These are phyloP conservation scores for Nothoprocta pentlandii DNA, from an alignment of 2,113 vertebrate genomes.

Conservation along the genomic window DNA sequence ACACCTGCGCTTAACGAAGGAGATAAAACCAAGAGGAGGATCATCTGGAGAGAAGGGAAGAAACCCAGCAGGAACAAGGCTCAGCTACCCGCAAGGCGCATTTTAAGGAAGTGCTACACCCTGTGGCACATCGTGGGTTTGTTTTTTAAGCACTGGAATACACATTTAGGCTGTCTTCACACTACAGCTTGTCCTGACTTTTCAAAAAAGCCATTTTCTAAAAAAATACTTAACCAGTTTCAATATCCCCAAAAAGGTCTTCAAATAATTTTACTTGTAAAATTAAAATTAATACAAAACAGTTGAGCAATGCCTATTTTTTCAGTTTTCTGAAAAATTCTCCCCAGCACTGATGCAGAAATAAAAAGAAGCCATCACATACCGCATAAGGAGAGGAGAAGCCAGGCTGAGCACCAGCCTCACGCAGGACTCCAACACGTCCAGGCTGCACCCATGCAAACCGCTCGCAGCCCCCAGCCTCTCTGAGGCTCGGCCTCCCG, in stretches of 20 bases:
- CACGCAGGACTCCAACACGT: too few relatives aligned
- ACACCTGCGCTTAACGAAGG: background rate
- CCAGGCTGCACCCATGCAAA: background rate
- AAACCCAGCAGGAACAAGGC: rapidly evolving
- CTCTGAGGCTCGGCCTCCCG: rapidly evolving
- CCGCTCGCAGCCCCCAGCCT: too few relatives aligned
- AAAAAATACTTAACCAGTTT: background rate
- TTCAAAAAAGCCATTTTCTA: too few relatives aligned
- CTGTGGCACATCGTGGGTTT: rapidly evolving
- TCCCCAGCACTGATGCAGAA: background rate
- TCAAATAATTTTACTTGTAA: background rate
- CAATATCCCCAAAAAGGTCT: background rate
- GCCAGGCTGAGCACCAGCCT: background rate
- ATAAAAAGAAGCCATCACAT: background rate
- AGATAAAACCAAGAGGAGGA: background rate
- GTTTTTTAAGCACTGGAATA: background rate
- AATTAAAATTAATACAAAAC: background rate
- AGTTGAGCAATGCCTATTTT: rapidly evolving
- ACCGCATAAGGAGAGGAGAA: background rate
- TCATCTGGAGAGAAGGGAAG: rapidly evolving
- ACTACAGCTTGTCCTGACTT: rapidly evolving
- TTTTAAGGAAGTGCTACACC: rapidly evolving
- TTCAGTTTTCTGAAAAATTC: background rate
- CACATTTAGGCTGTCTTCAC: background rate
- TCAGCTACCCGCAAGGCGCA: rapidly evolving